Base-by-base conservation (phyloP, 2,797 vertebrate genomes). In the Macrochelys suwanniensis region DNA sequence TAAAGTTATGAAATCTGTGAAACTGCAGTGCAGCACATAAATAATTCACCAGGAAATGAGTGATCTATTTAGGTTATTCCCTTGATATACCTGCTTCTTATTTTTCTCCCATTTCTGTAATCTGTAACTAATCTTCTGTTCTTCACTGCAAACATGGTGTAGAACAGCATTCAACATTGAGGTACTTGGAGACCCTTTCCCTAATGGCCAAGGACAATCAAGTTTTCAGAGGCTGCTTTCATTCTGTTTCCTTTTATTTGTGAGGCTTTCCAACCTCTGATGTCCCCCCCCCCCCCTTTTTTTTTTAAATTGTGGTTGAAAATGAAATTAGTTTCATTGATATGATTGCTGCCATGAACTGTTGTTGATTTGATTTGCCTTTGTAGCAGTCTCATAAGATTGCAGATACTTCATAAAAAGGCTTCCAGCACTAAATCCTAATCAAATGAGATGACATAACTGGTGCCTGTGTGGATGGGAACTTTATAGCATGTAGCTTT, bases 381-480 rank as follows among this genome's bases (percentile, higher is more conserved):
- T 10, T 6, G 71, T 1, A 21, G 0, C 1, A 8, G 54, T 2
- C 82, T 84, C 53, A 54, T 25, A 2, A 9, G 74, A 23, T 23
- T 33, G 42, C 45, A 47, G 13, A 77, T 77, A 26, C 59, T 83
- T 45, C 50, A 0, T 4, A 2, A 47, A n/a, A 21, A 4, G 1
- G 2, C 19, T 49, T 19, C 45, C 45, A 51, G 85, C 78, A 17
- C 21, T 54, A 13, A 79, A 42, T 9, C 11, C 37, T 16, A 0
- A 0, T 3, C 37, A 51, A 3, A 0, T 9, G 45, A n/a, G 1
- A 19, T 3, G 11, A 0, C 1, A 5, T 2, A 33, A 1, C 1
- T 33, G 1, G 74, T 51, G 37, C 47, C 65, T 23, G 10, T 71
- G 65, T 71, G 65, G 65, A 71, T 71, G 21, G 1, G 57, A 2